These are phyloP conservation scores for Notothenia coriiceps DNA, from an alignment of 2,113 vertebrate genomes.

Conservation along the genomic window DNA sequence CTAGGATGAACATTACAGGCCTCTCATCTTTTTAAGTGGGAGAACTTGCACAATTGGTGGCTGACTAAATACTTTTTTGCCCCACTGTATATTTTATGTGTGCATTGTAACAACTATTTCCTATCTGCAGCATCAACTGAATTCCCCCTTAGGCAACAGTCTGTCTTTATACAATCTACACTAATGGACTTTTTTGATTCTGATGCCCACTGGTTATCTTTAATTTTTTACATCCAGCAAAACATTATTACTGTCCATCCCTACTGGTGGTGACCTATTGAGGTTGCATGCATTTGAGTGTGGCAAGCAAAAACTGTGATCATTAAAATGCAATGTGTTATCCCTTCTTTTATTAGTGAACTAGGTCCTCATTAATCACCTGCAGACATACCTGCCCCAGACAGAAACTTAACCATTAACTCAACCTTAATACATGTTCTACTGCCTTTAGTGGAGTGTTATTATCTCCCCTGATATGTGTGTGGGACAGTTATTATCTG, in stretches of 20 bases:
- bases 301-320: constrained; percentile 25
- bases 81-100: no score
- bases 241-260: constrained; percentile 1
- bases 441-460: constrained; percentile 61
- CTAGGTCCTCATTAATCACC: constrained; percentile 69
- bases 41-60: no score
- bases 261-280: constrained; percentile 18
- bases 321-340: constrained; percentile 45
- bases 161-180: background rate
- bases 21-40: no score
- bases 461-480: constrained; percentile 60
- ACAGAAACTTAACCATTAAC: constrained; percentile 74
- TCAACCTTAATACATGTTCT: constrained; percentile 66
- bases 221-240: background rate
- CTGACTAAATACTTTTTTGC: no score
- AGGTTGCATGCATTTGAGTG: constrained; percentile 1
- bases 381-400: constrained; percentile 32
- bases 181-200: background rate
- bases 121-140: constrained; percentile 13
- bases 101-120: background rate
- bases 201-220: background rate
- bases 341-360: constrained; percentile 46
- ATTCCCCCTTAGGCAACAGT: background rate
- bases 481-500: constrained; percentile 12
- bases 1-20: no score